Evolutionary conservation across 2,797 vertebrate species (phyloP), one percentile per base, ranked within the genome.

Genomic region (Chelon labrosus): DNA sequence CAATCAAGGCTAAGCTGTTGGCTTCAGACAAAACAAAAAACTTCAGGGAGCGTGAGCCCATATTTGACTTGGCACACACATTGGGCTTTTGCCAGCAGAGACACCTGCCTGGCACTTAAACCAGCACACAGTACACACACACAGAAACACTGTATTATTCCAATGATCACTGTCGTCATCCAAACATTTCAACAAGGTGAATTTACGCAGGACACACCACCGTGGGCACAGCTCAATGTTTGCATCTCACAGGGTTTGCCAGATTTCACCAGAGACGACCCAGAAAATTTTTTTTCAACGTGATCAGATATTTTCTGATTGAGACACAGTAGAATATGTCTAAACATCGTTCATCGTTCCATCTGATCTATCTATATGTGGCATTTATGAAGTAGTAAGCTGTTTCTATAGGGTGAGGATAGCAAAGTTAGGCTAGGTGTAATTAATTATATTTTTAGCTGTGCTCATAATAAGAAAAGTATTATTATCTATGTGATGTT

Each of bases 11-110:
- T 17, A n/a, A 47, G 44, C 16, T 17, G 17, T 47, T 1, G 17
- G 7, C 4, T 53, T 79, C 51, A 76, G 56, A 51, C 72, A 17
- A 61, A 79, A 74, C 44, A n/a, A 58, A 35, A 54, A 54, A 37
- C 67, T 56, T 39, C 4, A 51, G 3, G 46, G 37, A 62, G 27
- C 1, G 13, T 47, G 27, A 54, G 46, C 49, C 50, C 50, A 16
- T 64, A 59, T 72, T 77, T 83, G 54, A 70, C 70, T 65, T 69
- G 58, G 51, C 69, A 65, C 58, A 47, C 16, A 39, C 9, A 10
- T 10, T 27, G 7, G 46, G 44, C 44, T 62, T 52, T 47, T 49
- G 50, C 65, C 69, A 70, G 61, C 56, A 74, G 39, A 67, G 56
- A 47, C 44, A 47, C 44, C 44, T 76, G 80, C 70, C 57, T 17